These are phyloP conservation scores for Pachypanchax playfairii DNA, from an alignment of 2,113 vertebrate genomes.

Conservation along the genomic window DNA sequence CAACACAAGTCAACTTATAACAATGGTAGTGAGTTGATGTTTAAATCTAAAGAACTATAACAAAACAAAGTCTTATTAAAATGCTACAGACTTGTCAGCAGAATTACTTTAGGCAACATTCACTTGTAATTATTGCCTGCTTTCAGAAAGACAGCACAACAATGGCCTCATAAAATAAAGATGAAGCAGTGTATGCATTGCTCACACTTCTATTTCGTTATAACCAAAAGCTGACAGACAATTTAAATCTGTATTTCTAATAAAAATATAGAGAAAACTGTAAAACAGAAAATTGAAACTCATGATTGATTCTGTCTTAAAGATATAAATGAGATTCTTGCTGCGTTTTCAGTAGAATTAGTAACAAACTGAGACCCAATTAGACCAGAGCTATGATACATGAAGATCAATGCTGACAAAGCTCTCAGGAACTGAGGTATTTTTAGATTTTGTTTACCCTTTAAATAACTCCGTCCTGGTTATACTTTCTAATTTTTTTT, in stretches of 20 bases:
- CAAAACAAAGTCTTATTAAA: slow-evolving; percentile 25
- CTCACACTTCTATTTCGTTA: not conserved
- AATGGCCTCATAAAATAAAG: not conserved
- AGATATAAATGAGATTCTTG: not conserved
- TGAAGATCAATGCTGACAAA: slow-evolving; percentile 36
- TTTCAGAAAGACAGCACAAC: slow-evolving; percentile 2
- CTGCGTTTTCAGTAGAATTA: not conserved
- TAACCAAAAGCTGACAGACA: too few species aligned
- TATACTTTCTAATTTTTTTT: slow-evolving; percentile 1
- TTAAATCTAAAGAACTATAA: slow-evolving; percentile 19
- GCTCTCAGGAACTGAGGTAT: slow-evolving; percentile 37
- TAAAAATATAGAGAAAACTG: not conserved
- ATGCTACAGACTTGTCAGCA: slow-evolving; percentile 24
- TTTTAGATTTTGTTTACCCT: slow-evolving; percentile 52
- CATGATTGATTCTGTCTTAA: not conserved
- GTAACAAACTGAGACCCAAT: not conserved
- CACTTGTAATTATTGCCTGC: slow-evolving; percentile 19
- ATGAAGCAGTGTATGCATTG: not conserved
- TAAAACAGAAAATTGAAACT: not conserved
- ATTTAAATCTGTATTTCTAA: too few species aligned
- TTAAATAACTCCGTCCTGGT: slow-evolving; percentile 25
- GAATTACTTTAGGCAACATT: slow-evolving; percentile 10
- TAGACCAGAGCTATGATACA: slow-evolving; percentile 7
- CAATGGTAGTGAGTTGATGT: slow-evolving; percentile 19
- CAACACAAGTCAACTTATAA: slow-evolving; percentile 44